These are phyloP conservation scores for Aricia artaxerxes DNA, from an alignment of 2,888 invertebrate species.

Conservation along the genomic window DNA sequence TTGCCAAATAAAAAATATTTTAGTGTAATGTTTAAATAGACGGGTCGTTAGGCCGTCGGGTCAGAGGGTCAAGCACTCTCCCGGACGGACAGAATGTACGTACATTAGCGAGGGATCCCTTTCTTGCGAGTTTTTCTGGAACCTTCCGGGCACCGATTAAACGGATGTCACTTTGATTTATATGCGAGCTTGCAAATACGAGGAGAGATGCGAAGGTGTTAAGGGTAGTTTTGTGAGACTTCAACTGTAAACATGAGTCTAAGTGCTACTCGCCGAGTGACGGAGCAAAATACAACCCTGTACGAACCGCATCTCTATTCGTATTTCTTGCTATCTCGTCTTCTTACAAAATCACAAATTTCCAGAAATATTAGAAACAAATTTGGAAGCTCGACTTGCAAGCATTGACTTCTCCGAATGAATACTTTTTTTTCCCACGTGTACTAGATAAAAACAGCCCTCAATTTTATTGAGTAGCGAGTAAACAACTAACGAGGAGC, in stretches of 20 bases:
- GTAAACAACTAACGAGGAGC: neutral
- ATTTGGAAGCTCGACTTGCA: neutral
- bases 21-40: slow-evolving; percentile 9
- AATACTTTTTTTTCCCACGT: neutral
- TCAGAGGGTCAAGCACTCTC: slow-evolving; percentile 69
- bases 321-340: neutral
- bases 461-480: neutral
- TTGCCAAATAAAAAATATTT: neutral
- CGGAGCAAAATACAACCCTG: neutral
- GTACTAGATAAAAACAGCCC: neutral
- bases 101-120: slow-evolving; percentile 71
- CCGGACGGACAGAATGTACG: slow-evolving; percentile 69
- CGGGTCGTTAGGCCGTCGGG: slow-evolving; percentile 42
- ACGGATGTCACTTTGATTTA: slow-evolving; percentile 76
- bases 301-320: neutral
- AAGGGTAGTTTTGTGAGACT: slow-evolving; percentile 2
- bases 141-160: slow-evolving; percentile 55
- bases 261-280: neutral
- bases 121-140: slow-evolving; percentile 57
- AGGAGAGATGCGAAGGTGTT: neutral
- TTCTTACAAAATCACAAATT: too few species aligned
- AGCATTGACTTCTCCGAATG: neutral
- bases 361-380: neutral
- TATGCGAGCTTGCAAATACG: slow-evolving; percentile 50
- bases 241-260: neutral